phyloP scores from a whole-genome alignment of 2,888 invertebrate genomes.

The Nomada ferruginata region DNA sequence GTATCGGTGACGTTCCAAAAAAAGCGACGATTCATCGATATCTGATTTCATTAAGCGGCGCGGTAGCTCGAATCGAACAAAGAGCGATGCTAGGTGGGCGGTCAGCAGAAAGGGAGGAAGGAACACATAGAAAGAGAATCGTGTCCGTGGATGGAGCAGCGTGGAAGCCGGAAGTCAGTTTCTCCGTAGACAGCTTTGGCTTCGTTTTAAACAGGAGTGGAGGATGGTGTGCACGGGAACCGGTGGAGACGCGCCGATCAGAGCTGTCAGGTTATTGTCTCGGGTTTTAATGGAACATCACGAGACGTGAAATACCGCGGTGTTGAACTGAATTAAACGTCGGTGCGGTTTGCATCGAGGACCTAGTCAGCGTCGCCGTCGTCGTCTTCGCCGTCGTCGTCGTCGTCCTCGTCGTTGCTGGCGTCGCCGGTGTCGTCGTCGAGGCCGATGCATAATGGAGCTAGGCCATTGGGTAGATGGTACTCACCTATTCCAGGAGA shows the following conservation, averaged over 20 bases:
- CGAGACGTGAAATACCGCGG: slow-evolving; percentile 76
- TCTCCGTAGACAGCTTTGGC: slow-evolving; percentile 71
- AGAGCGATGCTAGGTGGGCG: slow-evolving; percentile 30
- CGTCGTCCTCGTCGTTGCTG: slow-evolving; percentile 28
- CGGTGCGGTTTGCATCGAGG: slow-evolving; percentile 68
- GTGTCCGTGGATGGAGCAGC: slow-evolving; percentile 48
- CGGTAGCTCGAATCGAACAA: slow-evolving; percentile 28
- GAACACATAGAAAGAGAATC: slow-evolving; percentile 38
- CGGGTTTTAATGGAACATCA: slow-evolving; percentile 82
- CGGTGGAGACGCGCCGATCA: slow-evolving; percentile 78
- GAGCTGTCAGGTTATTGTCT: slow-evolving; percentile 83
- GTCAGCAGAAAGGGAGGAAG: slow-evolving; percentile 23
- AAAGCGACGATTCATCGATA: slow-evolving; percentile 32
- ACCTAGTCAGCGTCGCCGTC: slow-evolving; percentile 46
- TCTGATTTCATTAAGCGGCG: slow-evolving; percentile 44
- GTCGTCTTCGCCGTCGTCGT: slow-evolving; percentile 40
- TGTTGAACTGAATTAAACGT: slow-evolving; percentile 80
- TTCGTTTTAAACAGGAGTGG: slow-evolving; percentile 61
- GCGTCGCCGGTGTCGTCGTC: slow-evolving; percentile 37
- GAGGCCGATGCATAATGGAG: slow-evolving; percentile 74
- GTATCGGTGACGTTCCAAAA: slow-evolving; percentile 29
- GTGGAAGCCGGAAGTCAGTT: slow-evolving; percentile 72
- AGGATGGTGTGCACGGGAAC: slow-evolving; percentile 29
- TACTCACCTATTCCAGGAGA: slow-evolving; percentile 67
- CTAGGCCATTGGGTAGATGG: slow-evolving; percentile 71